phyloP scores from a whole-genome alignment of 2,888 invertebrate species.

The Athalia rosae region DNA sequence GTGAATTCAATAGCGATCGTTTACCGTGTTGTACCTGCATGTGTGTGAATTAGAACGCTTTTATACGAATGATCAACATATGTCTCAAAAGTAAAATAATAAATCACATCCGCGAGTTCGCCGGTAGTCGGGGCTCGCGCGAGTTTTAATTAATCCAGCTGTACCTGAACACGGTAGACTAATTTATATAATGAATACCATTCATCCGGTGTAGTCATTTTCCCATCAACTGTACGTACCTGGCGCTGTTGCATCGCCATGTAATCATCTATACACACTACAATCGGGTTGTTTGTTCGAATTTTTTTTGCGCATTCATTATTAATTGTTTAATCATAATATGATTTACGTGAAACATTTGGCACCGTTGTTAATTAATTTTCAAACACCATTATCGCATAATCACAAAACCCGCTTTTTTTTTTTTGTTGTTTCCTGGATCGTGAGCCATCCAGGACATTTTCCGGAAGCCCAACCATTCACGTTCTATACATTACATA shows the following conservation, averaged over 20 bases:
- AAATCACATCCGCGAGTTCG: slow-evolving; percentile 25
- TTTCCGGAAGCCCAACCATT: neutral
- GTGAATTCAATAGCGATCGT: no score
- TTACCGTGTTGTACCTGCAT: no score
- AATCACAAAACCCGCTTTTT: slow-evolving; percentile 12
- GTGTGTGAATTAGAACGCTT: no score
- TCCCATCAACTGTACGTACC: neutral
- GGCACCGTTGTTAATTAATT: slow-evolving; percentile 35
- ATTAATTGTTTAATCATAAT: neutral
- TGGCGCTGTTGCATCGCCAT: neutral
- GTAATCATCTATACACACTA: neutral
- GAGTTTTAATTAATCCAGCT: slow-evolving; percentile 16
- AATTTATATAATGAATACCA: slow-evolving; percentile 6
- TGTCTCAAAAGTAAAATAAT: neutral
- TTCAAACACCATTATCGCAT: neutral
- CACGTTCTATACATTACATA: neutral
- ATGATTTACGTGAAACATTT: slow-evolving; percentile 23
- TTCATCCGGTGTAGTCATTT: slow-evolving; percentile 2
- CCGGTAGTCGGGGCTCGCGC: neutral
- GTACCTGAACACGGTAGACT: no score
- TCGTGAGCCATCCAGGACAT: neutral
- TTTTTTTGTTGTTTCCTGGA: no score
- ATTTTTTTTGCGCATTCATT: neutral
- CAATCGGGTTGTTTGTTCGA: neutral
- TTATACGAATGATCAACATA: no score